Percentiles rank a stretch among this genome's conserved stretches.
phyloP scores from a whole-genome alignment of 2,888 invertebrate genomes.

The Furcula furcula region DNA sequence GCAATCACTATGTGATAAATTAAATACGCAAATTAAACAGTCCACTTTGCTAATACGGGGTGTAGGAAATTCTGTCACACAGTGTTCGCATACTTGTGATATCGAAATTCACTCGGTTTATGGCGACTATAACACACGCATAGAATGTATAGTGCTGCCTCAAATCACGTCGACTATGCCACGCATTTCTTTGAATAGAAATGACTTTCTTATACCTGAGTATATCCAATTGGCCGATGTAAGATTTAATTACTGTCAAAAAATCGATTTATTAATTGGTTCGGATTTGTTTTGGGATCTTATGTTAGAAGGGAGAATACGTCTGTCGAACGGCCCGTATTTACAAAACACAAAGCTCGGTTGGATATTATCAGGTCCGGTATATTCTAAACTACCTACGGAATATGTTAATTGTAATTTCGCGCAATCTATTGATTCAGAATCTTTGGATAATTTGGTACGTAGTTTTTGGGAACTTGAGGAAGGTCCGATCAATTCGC shows the following conservation, averaged over 20 bases:
- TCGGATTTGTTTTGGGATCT: slow-evolving; percentile 5
- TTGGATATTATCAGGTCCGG: neutral
- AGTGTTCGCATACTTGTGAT: slow-evolving; percentile 4
- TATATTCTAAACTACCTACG: neutral
- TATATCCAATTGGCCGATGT: slow-evolving; percentile 7
- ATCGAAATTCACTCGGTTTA: slow-evolving; percentile 11
- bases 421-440: neutral
- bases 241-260: slow-evolving; percentile 1
- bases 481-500: neutral
- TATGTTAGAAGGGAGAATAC: neutral
- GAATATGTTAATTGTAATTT: neutral
- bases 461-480: neutral
- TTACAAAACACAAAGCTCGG: neutral
- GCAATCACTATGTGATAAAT: slow-evolving; percentile 14
- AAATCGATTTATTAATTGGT: slow-evolving; percentile 5
- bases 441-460: neutral
- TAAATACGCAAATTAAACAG: slow-evolving; percentile 19
- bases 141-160: slow-evolving; percentile 20
- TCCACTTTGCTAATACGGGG: slow-evolving; percentile 22
- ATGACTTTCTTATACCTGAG: slow-evolving; percentile 2
- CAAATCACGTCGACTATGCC: slow-evolving; percentile 16
- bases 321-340: neutral
- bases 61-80: slow-evolving; percentile 17
- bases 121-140: slow-evolving; percentile 5
- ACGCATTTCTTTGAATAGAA: slow-evolving; percentile 6